Evolutionary conservation across 1,140 invertebrate genomes (phyloP), one percentile per base, ranked within the genome.

Genomic region (Conus ventricosus): DNA sequence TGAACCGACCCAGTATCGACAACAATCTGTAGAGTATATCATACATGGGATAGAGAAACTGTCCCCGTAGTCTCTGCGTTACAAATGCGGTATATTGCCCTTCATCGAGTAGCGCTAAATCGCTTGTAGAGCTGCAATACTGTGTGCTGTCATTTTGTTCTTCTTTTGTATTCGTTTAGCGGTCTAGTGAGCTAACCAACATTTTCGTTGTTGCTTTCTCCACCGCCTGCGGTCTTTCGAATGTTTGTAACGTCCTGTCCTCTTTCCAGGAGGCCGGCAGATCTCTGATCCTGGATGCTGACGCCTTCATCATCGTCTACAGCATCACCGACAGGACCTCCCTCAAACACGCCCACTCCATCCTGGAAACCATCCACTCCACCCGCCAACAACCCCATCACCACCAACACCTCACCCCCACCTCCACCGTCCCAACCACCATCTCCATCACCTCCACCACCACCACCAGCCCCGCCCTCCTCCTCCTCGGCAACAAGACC

Each of bases 401-500:
- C 87, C 96, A 97, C 90, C 95, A 98, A 90, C 96, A 97, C 92
- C 60, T 20, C 60, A 63, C 60, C 60, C 60, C 60, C 60, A 57
- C 83, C 11, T 39, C 39, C 39, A 39, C 39, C 39, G 39, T 39
- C 39, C 39, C 39, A 0, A 78, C 27, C n/a, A n/a, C 27, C 75
- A 82, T 51, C 87, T 78, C 84, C 88, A 23, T 88, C 87, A 53
- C 88, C 89, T 53, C 27, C 51, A 39, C 84, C 75, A 53, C 87
- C 71, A 60, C 84, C 85, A 20, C 6, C 63, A 76, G 11, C 85
- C 75, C 91, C 11, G 96, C 97, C 75, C 96, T 97, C 88, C 96
- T 97, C 90, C 95, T 98, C 90, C 96, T 97, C 92, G 97, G 97
- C 85, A 97, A 97, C 95, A 97, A 97, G 95, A 94, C 97, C 92